Evolutionary conservation across 2,113 vertebrate genomes (phyloP).

Genomic region (Proteles cristata): DNA sequence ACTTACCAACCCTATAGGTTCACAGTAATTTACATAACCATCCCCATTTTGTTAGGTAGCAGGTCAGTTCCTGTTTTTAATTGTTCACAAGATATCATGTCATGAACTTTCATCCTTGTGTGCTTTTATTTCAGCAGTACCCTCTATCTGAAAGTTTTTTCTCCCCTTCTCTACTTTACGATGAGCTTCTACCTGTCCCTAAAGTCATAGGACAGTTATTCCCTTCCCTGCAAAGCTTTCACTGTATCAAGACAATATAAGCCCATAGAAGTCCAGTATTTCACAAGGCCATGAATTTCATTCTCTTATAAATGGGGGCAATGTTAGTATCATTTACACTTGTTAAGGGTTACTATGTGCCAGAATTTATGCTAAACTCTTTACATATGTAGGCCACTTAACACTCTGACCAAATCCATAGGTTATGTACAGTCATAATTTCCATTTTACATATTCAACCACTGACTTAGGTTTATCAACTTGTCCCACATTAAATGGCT

Average conservation of each 20-base stretch:
- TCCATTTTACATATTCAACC: neutral
- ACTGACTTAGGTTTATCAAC: neutral
- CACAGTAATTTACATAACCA: neutral
- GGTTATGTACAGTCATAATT: neutral
- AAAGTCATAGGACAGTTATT: neutral
- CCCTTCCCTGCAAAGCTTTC: neutral
- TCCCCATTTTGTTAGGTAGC: neutral
- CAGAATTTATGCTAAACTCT: neutral
- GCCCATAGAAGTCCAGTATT: neutral
- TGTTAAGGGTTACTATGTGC: neutral
- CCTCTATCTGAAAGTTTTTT: neutral
- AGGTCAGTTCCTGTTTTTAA: neutral
- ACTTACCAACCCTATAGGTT: neutral
- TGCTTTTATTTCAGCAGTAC: neutral
- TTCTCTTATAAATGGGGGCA: neutral
- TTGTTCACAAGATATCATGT: neutral
- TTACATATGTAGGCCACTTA: neutral
- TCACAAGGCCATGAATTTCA: neutral
- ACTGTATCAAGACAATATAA: neutral
- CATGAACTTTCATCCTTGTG: rapidly evolving
- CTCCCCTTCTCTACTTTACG: neutral
- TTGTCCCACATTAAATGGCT: neutral
- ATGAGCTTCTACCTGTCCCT: neutral
- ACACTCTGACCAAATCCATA: neutral
- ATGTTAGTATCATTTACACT: neutral